Evolutionary conservation across 2,797 vertebrate species (phyloP), one percentile per base, ranked within the genome.

Genomic region (Gallinago solitaria): DNA sequence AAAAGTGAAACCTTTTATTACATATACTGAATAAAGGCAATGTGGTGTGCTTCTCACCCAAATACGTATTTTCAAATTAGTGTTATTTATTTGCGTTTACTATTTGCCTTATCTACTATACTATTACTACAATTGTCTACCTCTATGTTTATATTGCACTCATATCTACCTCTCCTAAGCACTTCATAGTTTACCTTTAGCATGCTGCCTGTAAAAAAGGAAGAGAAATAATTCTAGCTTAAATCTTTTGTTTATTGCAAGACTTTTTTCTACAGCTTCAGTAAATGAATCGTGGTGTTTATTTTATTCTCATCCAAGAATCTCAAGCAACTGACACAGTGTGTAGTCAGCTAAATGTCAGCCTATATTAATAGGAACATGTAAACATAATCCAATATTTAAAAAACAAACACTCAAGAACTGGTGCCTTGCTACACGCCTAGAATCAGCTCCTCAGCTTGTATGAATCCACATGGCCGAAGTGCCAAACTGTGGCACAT

Each of bases 351-450:
- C 54, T 93, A 92, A 93, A 95, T 90, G 86, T 90, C 80, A 87
- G 11, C 51, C 21, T 94, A 85, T 94, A 90, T 93, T 90, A 90
- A 95, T 87, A 92, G 51, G 24, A 94, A 60, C 81, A 77, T 53
- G 83, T 92, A 96, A 96, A 95, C 74, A 95, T 70, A 94, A 95
- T 96, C 43, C 78, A 94, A 82, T 94, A 96, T 96, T 96, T 83
- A 84, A 94, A 94, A 96, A 95, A 78, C 83, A 93, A 95, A 87
- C 81, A 67, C 48, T 95, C 39, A 83, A 78, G 74, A 78, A 68
- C 32, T 65, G 35, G 5, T 82, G 35, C 54, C 43, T 96, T 90
- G 39, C 60, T 92, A 37, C 54, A 92, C 35, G 14, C 77, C 67
- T 73, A 82, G 70, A 86, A 84, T 88, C 59, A 94, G 30, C 33